Evolutionary conservation across 2,888 invertebrate species (phyloP), one percentile per base, ranked within the genome.

Genomic region (Euproctis similis): DNA sequence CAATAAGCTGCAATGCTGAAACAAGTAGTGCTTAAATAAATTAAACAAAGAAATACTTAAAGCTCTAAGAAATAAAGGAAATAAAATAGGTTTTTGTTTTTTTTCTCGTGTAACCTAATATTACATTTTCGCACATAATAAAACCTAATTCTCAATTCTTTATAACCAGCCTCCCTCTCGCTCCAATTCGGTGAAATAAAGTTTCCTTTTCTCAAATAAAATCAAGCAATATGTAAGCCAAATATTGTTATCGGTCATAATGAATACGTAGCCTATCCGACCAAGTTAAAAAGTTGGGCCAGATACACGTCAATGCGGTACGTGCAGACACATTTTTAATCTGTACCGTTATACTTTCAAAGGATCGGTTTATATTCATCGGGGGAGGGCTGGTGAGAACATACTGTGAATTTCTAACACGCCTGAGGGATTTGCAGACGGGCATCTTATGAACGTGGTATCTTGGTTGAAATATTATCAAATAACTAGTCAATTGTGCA

Each of bases 321-420:
- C 47, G 49, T 50, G 42, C 38, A 40, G 47, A 50, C 40, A 45
- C 18, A 31, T 28, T 21, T 29, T 45, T 50, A 50, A 50, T 50
- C 42, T 50, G 51, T 50, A 50, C 48, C 36, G 24, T 35, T 34
- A 30, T 47, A 44, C 48, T 51, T 47, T 43, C 28, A 42, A 42
- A 42, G 40, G 9, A 25, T 13, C 18, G 22, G 26, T 26, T 33
- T 32, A 50, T 53, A 53, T 53, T 53, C 53, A 53, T 47, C 42
- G 50, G 45, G 42, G 36, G n/a, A n/a, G n/a, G n/a, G n/a, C 19
- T 22, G 16, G 33, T 31, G 36, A 12, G 37, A 37, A 46, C 44
- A 47, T 51, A 44, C 47, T 40, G 49, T 27, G 53, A 53, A 53
- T 53, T 38, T 43, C 40, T 36, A 45, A 47, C 39, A 14, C 19